Evolutionary conservation across 2,888 invertebrate genomes (phyloP).

Genomic region (Eupithecia subfuscata): DNA sequence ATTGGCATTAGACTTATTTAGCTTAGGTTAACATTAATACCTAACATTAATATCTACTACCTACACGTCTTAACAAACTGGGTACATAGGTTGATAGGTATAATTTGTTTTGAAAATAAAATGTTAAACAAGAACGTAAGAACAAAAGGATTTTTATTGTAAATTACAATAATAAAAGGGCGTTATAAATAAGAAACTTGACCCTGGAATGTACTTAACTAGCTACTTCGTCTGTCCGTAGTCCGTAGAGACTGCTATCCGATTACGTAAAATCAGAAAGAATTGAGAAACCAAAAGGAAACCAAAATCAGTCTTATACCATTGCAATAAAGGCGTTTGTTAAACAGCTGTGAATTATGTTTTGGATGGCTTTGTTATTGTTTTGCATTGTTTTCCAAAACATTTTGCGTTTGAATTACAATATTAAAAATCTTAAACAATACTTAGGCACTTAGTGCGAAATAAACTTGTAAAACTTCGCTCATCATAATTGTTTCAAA

Average conservation of each 20-base stretch:
- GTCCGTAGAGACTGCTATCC: conserved; percentile 15
- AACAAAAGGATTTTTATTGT: not conserved
- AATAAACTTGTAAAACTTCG: not conserved
- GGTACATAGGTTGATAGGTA: not conserved
- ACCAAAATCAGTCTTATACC: not conserved
- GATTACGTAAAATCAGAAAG: conserved; percentile 24
- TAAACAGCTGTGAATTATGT: not conserved
- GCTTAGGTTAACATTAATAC: not conserved
- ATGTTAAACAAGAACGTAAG: not conserved
- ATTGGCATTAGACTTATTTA: too few species aligned
- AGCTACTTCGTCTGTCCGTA: not conserved
- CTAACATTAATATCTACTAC: not conserved
- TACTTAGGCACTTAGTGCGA: not conserved
- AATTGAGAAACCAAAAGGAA: conserved; percentile 5
- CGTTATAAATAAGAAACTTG: conserved; percentile 11
- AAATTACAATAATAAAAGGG: not conserved
- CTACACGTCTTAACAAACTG: not conserved
- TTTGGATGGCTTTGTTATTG: not conserved
- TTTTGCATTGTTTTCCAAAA: conserved; percentile 1
- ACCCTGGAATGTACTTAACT: conserved; percentile 12
- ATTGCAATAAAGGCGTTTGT: not conserved
- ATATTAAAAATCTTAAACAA: not conserved
- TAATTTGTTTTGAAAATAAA: not conserved
- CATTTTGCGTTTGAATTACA: not conserved
- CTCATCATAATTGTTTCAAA: too few species aligned